Base-by-base conservation (phyloP, 2,888 invertebrate species). In the Drosophila crucigera region DNA sequence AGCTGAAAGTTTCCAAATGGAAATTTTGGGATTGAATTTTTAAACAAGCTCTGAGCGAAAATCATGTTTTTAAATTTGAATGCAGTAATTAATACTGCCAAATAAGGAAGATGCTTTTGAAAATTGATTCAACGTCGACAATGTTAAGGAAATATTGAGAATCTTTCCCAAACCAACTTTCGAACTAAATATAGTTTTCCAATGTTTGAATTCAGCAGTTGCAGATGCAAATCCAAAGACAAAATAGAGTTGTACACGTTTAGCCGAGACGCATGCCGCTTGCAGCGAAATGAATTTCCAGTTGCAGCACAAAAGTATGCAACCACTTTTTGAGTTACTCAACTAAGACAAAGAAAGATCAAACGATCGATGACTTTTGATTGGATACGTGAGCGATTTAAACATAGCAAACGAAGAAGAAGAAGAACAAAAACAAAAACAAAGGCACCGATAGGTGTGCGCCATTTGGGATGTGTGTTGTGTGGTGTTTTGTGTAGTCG, bases 301-400 rank as follows among this genome's bases (percentile, higher is more conserved):
- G 2, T 1, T 9, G 2, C 19, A 76, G 69, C 61, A 41, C 19
- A 58, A 83, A 83, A 82, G 74, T 77, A 79, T 77, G 76, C 78
- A 35, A 10, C 22, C 33, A 2, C 10, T 41, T 65, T 50, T 14
- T 31, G 16, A 16, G 22, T n/a, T 25, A 14, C 28, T 49, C 35
- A 47, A 11, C 10, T 35, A 43, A n/a, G 52, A 22, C 56, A 55
- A 55, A 41, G 53, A 58, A 71, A 62, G 60, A 76, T 68, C 69
- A 52, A 59, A 50, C 70, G 68, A 68, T 64, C 71, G 66, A 87
- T 87, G 74, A 66, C 52, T 66, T 66, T 61, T 54, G 55, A 60
- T 64, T 61, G 43, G 43, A 52, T 58, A 61, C 71, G 55, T 74
- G 60, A 54, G 50, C 60, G 63, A 68, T 58, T 67, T 35, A 49